These are phyloP conservation scores for Napeogenes sylphis DNA, from an alignment of 2,888 invertebrate species.

Conservation along the genomic window DNA sequence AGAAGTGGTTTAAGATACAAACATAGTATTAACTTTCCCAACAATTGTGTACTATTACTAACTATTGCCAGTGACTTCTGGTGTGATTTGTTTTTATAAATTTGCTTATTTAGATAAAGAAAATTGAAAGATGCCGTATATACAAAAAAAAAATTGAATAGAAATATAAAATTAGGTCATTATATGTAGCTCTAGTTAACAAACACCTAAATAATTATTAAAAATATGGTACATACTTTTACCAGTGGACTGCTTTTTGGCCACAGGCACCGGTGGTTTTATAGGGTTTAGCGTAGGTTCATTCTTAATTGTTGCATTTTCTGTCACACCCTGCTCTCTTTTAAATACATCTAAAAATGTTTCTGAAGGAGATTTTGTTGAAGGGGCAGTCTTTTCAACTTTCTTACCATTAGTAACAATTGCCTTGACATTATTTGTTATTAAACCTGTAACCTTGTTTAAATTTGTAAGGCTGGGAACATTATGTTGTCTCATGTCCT, in stretches of 20 bases:
- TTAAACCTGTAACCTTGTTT: constrained; percentile 33
- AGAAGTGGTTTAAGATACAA: too few species aligned
- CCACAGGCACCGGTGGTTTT: constrained; percentile 48
- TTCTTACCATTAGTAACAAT: constrained; percentile 64
- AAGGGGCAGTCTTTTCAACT: constrained; percentile 41
- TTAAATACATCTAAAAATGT: constrained; percentile 73
- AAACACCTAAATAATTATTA: neutral
- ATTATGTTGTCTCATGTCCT: constrained; percentile 44
- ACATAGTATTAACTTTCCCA: too few species aligned
- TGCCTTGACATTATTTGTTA: constrained; percentile 48
- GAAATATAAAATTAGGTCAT: too few species aligned
- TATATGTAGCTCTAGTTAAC: too few species aligned
- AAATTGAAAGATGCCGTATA: too few species aligned
- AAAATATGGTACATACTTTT: constrained; percentile 21
- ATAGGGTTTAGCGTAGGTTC: constrained; percentile 41
- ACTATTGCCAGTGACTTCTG: too few species aligned
- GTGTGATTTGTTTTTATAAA: too few species aligned
- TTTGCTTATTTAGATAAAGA: too few species aligned
- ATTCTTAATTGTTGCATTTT: constrained; percentile 42
- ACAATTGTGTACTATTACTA: too few species aligned
- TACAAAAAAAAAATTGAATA: too few species aligned
- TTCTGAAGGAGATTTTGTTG: constrained; percentile 47
- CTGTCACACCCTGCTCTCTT: constrained; percentile 59
- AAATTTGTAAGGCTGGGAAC: constrained; percentile 51
- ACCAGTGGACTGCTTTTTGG: constrained; percentile 57